Percentiles rank a stretch among this genome's conserved stretches.
These are phyloP conservation scores for Colossoma macropomum DNA, from an alignment of 2,113 vertebrate species.

Conservation along the genomic window DNA sequence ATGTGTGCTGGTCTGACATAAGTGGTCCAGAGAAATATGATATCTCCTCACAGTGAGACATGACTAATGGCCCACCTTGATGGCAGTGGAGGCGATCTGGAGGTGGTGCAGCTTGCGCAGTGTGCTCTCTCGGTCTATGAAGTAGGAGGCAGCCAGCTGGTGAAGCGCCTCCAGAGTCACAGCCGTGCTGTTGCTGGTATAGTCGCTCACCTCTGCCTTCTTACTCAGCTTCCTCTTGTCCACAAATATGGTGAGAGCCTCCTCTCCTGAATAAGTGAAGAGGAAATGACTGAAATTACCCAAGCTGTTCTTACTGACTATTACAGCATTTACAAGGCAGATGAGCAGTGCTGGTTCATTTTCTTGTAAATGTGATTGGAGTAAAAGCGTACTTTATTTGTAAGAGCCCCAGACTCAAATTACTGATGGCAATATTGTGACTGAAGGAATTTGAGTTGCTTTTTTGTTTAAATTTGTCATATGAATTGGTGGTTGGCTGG, in stretches of 20 bases:
- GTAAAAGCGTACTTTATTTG: background rate
- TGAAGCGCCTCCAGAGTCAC: conserved; percentile 82
- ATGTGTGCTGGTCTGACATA: background rate
- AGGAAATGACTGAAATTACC: background rate
- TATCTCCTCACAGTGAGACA: conserved; percentile 13
- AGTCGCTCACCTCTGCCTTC: conserved; percentile 71
- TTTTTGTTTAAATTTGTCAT: too few species aligned
- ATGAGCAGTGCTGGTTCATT: background rate
- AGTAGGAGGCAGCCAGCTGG: conserved; percentile 85
- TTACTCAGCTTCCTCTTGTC: conserved; percentile 82
- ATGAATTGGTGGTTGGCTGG: too few species aligned
- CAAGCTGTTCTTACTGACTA: background rate
- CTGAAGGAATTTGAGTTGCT: too few species aligned
- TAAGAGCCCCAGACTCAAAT: background rate
- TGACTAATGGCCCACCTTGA: conserved; percentile 76
- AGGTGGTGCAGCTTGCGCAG: conserved; percentile 83
- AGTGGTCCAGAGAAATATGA: conserved; percentile 9
- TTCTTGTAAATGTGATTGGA: background rate
- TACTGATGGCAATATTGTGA: too few species aligned
- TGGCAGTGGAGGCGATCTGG: conserved; percentile 83
- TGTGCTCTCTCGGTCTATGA: conserved; percentile 83
- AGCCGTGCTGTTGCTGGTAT: conserved; percentile 76
- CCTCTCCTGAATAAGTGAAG: conserved; percentile 70
- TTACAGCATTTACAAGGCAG: background rate
- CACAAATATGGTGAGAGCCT: conserved; percentile 85